Evolutionary conservation across 2,888 invertebrate species (phyloP).

Genomic region (Eupithecia subumbrata): DNA sequence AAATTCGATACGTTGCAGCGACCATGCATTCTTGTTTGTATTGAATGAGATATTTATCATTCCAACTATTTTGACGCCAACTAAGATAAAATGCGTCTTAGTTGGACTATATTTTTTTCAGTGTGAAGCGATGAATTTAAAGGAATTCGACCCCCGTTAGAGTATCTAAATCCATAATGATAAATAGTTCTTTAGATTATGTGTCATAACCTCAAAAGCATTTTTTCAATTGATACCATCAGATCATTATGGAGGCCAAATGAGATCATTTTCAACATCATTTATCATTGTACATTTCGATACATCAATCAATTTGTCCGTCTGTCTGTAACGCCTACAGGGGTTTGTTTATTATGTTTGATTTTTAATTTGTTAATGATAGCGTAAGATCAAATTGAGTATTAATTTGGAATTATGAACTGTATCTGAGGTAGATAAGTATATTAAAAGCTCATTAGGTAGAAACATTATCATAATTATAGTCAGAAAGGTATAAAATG

Average conservation of each 20-base stretch:
- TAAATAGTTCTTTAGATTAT: background rate
- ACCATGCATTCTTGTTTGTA: no score
- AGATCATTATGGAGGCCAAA: conserved; percentile 66
- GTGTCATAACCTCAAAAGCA: conserved; percentile 27
- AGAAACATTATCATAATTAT: no score
- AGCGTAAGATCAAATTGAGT: conserved; percentile 4
- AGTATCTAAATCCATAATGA: background rate
- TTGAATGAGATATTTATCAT: no score
- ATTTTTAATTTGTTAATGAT: conserved; percentile 35
- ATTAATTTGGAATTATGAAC: background rate
- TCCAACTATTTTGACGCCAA: no score
- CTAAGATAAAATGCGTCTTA: no score
- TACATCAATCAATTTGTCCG: conserved; percentile 74
- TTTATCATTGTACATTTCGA: conserved; percentile 65
- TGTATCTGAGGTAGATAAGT: background rate
- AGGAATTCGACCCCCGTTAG: background rate
- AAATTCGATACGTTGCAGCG: no score
- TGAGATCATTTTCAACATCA: conserved; percentile 71
- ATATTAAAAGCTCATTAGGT: background rate
- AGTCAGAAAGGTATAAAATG: no score
- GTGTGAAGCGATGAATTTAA: no score
- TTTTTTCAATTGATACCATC: conserved; percentile 47
- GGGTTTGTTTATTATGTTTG: conserved; percentile 40
- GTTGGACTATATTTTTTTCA: no score
- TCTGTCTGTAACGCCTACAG: conserved; percentile 56